Base-by-base conservation (phyloP, 2,113 vertebrate genomes). In the Oncorhynchus keta region DNA sequence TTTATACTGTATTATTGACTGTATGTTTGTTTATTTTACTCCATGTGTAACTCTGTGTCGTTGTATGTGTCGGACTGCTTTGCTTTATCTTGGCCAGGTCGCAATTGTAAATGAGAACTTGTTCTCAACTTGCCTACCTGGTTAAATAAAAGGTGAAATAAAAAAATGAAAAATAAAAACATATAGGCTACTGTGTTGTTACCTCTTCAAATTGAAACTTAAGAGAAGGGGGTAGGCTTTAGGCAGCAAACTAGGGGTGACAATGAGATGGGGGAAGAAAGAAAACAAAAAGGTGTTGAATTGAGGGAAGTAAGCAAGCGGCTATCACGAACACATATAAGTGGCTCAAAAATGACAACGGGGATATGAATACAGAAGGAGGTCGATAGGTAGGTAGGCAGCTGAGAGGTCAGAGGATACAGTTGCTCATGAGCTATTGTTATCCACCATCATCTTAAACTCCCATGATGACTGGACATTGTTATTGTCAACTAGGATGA, bases 301-400 rank as follows among this genome's bases (percentile, higher is more conserved):
- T 16, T 28, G 28, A 16, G 65, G 28, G 16, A 32, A 28, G 55
- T 57, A 14, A 57, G 55, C 55, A 57, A 57, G 55, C 18, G 1
- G 55, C 55, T 14, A 16, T 2, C 55, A 20, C 18, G 0, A 57
- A 18, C 55, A 20, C 13, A 20, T 57, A 14, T 57, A 57, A 20
- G 55, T 57, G 3, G 28, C 65, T 67, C 28, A 18, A 30, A 62
- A 66, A 30, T 72, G 28, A 51, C 67, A 65, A 62, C 72, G 65
- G 73, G 77, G 66, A 71, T 73, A 72, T 74, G 76, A 82, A 78
- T 74, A 75, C 74, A 22, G 32, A n/a, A 68, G 39, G 45, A 75
- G 64, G 78, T 89, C 74, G 77, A 90, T 83, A 62, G 32, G 16
- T 65, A 77, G 81, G 18, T 61, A 77, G 81, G 73, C 76, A 83